A percentile compares a stretch with the other conserved stretches of the same genome.
phyloP scores from a whole-genome alignment of 2,888 invertebrate genomes.

The Lithophane semibrunnea region DNA sequence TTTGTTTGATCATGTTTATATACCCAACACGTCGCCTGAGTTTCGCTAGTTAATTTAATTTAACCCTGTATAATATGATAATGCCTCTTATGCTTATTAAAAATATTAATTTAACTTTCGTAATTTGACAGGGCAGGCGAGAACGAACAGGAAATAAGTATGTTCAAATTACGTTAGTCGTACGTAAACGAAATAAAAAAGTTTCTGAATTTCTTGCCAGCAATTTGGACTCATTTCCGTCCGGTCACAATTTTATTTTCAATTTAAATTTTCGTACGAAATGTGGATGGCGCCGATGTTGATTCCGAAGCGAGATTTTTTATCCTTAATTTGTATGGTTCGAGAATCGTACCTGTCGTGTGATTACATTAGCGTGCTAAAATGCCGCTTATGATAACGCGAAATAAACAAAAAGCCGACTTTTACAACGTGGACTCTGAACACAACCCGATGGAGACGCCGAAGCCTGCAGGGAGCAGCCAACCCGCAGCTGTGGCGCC shows the following conservation, averaged over 20 bases:
- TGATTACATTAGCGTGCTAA: too few relatives aligned
- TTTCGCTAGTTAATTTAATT: too few relatives aligned
- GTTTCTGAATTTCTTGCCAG: slow-evolving; percentile 3
- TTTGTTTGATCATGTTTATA: too few relatives aligned
- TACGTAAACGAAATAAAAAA: slow-evolving; percentile 43
- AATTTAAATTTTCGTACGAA: not conserved
- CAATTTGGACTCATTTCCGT: slow-evolving; percentile 8
- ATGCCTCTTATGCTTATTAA: slow-evolving; percentile 7
- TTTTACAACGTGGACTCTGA: too few relatives aligned
- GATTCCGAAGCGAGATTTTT: not conserved
- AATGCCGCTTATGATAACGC: too few relatives aligned
- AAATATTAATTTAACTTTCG: slow-evolving; percentile 21
- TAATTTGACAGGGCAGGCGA: not conserved
- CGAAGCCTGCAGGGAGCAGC: too few relatives aligned
- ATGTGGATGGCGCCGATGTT: not conserved
- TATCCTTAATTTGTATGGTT: not conserved
- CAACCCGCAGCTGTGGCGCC: too few relatives aligned
- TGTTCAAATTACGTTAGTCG: slow-evolving; percentile 51
- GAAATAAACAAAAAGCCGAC: too few relatives aligned
- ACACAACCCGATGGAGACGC: too few relatives aligned
- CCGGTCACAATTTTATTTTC: slow-evolving; percentile 1
- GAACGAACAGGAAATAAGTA: slow-evolving; percentile 29
- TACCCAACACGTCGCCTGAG: too few relatives aligned
- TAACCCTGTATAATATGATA: too few relatives aligned
- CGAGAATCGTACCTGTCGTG: too few relatives aligned